phyloP scores from a whole-genome alignment of 2,797 vertebrate species.

The Erithacus rubecula region DNA sequence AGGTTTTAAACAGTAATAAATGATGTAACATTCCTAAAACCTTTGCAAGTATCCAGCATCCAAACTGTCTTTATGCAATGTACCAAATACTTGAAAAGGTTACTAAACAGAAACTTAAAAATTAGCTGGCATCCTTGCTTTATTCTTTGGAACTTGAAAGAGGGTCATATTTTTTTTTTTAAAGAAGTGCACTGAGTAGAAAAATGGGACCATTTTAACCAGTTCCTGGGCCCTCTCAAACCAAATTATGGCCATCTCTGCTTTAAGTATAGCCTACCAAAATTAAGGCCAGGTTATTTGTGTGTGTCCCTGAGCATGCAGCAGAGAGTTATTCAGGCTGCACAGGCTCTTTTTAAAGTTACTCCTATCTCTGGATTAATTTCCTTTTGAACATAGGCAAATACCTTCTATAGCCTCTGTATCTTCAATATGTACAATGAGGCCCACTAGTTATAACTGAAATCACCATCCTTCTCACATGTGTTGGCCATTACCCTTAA shows the following conservation, averaged over 20 bases:
- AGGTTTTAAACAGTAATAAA: conserved; percentile 41
- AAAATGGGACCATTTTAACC: not conserved
- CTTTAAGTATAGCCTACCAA: not conserved
- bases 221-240: not conserved
- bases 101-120: not conserved
- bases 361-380: not conserved
- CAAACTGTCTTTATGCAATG: not conserved
- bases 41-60: not conserved
- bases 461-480: not conserved
- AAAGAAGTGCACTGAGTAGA: not conserved
- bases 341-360: not conserved
- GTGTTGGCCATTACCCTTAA: not conserved
- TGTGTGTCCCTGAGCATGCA: not conserved
- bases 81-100: not conserved
- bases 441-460: not conserved
- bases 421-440: not conserved
- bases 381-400: not conserved
- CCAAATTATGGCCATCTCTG: not conserved
- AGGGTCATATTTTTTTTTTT: not conserved
- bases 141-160: not conserved
- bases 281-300: not conserved
- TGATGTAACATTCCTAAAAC: conserved; percentile 25
- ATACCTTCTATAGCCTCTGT: not conserved
- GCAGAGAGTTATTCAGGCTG: not conserved
- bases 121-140: not conserved